phyloP scores from a whole-genome alignment of 2,888 invertebrate genomes.

The Aleiodes leptofemur region DNA sequence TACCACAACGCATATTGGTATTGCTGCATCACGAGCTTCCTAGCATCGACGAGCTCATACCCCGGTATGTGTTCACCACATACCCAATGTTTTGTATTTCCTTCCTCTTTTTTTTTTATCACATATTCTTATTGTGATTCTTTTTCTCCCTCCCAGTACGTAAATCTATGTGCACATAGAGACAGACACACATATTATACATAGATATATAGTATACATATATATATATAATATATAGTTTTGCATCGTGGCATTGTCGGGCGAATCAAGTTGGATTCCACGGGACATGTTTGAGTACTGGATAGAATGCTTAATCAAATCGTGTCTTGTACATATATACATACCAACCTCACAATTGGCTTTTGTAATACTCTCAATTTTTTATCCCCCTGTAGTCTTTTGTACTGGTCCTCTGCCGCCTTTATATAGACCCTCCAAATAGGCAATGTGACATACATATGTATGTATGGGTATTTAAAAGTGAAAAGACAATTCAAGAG shows the following conservation, averaged over 20 bases:
- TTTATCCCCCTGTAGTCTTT: constrained; percentile 47
- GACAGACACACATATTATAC: no score
- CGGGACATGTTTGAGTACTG: constrained; percentile 67
- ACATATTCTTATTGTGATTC: constrained; percentile 38
- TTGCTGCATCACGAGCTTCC: constrained; percentile 68
- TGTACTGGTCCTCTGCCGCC: constrained; percentile 51
- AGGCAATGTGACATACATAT: constrained; percentile 21
- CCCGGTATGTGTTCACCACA: constrained; percentile 26
- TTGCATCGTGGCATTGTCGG: constrained; percentile 30
- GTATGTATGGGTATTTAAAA: constrained; percentile 25
- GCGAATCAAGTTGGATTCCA: constrained; percentile 44
- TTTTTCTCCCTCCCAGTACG: constrained; percentile 25
- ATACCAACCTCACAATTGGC: constrained; percentile 22
- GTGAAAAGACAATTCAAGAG: constrained; percentile 14
- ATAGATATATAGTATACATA: neutral
- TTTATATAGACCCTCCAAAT: constrained; percentile 26
- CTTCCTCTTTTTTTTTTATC: constrained; percentile 39
- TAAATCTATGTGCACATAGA: no score
- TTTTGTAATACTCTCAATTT: constrained; percentile 40
- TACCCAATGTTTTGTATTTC: constrained; percentile 19
- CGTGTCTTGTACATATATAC: constrained; percentile 68
- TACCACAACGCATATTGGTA: constrained; percentile 60
- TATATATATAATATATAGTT: constrained; percentile 16
- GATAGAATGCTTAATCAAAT: constrained; percentile 73
- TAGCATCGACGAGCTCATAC: constrained; percentile 37